Base-by-base conservation (phyloP, 2,113 vertebrate genomes). In the Cinclus mexicanus region DNA sequence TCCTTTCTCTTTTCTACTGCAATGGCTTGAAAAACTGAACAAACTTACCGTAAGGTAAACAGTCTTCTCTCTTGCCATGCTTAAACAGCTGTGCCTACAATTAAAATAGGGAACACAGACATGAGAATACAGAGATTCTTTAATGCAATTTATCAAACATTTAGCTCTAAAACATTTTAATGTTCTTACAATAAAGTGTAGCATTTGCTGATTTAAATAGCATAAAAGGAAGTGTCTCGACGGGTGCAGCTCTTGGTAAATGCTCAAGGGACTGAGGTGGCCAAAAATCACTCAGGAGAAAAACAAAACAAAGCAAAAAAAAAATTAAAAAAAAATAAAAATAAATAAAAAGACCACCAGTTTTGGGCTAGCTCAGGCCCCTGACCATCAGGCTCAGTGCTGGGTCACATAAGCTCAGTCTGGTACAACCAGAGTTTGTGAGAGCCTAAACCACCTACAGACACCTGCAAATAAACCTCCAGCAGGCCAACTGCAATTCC, bases 51-150 rank as follows among this genome's bases (percentile, higher is more conserved):
- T 99, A 99, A 5, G 98, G 99, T 39, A 99, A 98, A 89, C 99
- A 98, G 83, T 99, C 99, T 86, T 99, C 99, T 83, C 99, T 98
- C 94, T 99, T 99, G 61, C 99, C 99, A 93, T 99, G 99, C 90
- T 99, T 99, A 93, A 99, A 99, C 94, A 99, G 98, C 83, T 99
- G 99, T 17, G 99, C 99, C 99, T 99, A 35, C 26, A 89, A 90
- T 86, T 39, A 47, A 96, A 94, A 75, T 0, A 71, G 24, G n/a
- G 74, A 88, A 89, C 76, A 74, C 2, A 94, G 64, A 93, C 35
- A 56, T 57, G 47, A 77, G 56, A 84, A 91, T 60, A 71, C 7
- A 89, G 20, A 93, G 41, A 56, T 69, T 72, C 44, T 59, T 29
- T 74, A 94, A 83, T 9, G 90, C 10, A 79, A 60, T 12, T 59